These are phyloP conservation scores for Erethizon dorsatum DNA, from an alignment of 2,797 vertebrate species.

Conservation along the genomic window DNA sequence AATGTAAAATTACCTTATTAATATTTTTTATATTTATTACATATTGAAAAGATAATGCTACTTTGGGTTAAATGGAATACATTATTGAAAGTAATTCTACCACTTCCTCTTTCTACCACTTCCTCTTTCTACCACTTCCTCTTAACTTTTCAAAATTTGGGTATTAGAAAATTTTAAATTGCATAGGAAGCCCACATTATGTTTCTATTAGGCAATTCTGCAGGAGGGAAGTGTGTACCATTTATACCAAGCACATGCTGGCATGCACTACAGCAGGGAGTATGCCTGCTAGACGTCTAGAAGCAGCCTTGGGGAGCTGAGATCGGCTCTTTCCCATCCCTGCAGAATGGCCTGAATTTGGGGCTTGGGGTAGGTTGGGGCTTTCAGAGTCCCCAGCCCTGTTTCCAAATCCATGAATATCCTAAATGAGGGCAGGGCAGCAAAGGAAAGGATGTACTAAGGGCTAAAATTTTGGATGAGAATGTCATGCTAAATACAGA, in stretches of 20 bases:
- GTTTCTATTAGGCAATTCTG: not conserved
- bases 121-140: slow-evolving; percentile 25
- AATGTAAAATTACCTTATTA: slow-evolving; percentile 5
- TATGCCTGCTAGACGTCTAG: not conserved
- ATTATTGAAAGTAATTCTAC: slow-evolving; percentile 17
- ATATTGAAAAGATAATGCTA: slow-evolving; percentile 57
- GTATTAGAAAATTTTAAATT: slow-evolving; percentile 27
- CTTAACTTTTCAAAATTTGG: slow-evolving; percentile 59
- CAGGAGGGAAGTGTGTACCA: not conserved
- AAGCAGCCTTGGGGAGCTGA: slow-evolving; percentile 38
- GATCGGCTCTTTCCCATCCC: not conserved
- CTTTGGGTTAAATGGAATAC: slow-evolving; percentile 49
- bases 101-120: not conserved
- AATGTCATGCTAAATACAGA: not conserved
- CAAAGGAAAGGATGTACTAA: not conserved
- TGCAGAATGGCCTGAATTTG: not conserved
- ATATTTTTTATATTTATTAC: slow-evolving; percentile 50
- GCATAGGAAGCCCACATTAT: not conserved
- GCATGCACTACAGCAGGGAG: not conserved
- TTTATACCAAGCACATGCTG: not conserved
- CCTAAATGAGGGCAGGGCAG: not conserved
- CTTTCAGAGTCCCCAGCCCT: not conserved
- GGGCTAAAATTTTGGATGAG: not conserved
- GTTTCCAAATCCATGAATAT: not conserved
- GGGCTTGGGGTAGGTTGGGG: accelerated